A percentile compares a stretch with the other conserved stretches of the same genome.
These are phyloP conservation scores for Rachycentron canadum DNA, from an alignment of 2,797 vertebrate genomes.

Conservation along the genomic window DNA sequence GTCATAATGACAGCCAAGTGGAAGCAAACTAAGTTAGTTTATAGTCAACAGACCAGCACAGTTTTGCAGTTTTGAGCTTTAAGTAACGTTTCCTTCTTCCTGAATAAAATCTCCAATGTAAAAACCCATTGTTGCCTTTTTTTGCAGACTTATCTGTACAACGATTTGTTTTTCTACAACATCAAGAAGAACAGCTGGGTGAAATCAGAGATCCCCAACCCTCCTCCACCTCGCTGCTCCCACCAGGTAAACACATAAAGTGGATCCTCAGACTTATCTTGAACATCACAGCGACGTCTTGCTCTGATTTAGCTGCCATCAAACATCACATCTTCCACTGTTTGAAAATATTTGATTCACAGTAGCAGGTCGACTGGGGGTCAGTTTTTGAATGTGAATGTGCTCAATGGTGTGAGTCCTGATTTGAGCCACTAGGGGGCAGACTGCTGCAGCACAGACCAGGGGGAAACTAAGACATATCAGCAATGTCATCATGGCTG, in stretches of 20 bases:
- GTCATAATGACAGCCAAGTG: not conserved
- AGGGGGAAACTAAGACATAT: conserved; percentile 1
- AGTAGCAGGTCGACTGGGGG: not conserved
- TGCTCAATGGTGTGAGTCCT: conserved; percentile 1
- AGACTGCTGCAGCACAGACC: not conserved
- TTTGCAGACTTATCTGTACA: conserved; percentile 92
- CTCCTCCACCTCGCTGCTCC: conserved; percentile 92
- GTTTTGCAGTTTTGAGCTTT: not conserved
- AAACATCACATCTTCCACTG: not conserved
- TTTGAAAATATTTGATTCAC: not conserved
- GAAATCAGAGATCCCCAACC: conserved; percentile 91
- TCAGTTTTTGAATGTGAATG: not conserved
- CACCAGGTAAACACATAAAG: conserved; percentile 89
- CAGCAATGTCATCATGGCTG: conserved; percentile 28
- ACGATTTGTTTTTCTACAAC: conserved; percentile 93
- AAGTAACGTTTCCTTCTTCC: not conserved
- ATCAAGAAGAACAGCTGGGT: conserved; percentile 94
- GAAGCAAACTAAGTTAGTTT: not conserved
- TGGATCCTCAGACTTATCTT: not conserved
- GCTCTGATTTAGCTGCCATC: not conserved
- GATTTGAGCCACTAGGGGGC: conserved; percentile 54
- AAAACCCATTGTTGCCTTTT: not conserved
- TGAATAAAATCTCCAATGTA: not conserved
- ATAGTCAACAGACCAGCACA: not conserved
- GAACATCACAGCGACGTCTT: not conserved